Evolutionary conservation across 2,113 vertebrate species (phyloP).

Genomic region (Salvelinus alpinus): DNA sequence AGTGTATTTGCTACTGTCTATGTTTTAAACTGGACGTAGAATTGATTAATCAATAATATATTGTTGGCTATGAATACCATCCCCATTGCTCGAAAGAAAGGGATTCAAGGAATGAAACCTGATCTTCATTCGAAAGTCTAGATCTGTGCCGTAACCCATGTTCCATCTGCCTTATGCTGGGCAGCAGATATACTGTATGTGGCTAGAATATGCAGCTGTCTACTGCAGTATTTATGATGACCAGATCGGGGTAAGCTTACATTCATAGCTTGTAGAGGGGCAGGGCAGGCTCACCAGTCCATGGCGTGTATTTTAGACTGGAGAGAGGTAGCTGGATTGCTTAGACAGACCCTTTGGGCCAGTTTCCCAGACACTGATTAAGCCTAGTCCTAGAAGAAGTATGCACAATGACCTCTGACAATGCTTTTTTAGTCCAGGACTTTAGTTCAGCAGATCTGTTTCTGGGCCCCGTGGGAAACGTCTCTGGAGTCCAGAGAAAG

Average conservation of each 20-base stretch:
- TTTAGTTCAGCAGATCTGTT: constrained; percentile 80
- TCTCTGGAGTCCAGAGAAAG: constrained; percentile 79
- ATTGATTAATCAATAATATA: constrained; percentile 33
- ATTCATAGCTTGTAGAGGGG: neutral
- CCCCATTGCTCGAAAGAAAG: constrained; percentile 33
- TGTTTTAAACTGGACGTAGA: neutral
- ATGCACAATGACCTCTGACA: too few species aligned
- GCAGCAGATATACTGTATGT: neutral
- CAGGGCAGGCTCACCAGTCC: neutral
- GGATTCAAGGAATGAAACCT: constrained; percentile 40
- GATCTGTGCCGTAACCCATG: constrained; percentile 6
- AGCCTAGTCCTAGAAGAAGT: too few species aligned
- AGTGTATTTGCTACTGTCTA: neutral
- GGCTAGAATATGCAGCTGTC: neutral
- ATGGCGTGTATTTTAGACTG: too few species aligned
- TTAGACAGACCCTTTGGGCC: neutral
- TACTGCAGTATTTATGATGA: neutral
- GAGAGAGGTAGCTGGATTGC: neutral
- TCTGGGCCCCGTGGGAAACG: constrained; percentile 84
- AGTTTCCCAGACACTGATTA: too few species aligned
- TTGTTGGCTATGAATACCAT: constrained; percentile 5
- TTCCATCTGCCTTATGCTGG: constrained; percentile 26
- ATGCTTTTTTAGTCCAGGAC: neutral
- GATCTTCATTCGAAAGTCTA: constrained; percentile 28
- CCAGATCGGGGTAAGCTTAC: too few species aligned